These are phyloP conservation scores for Silurus asotus DNA, from an alignment of 2,113 vertebrate genomes.

Conservation along the genomic window DNA sequence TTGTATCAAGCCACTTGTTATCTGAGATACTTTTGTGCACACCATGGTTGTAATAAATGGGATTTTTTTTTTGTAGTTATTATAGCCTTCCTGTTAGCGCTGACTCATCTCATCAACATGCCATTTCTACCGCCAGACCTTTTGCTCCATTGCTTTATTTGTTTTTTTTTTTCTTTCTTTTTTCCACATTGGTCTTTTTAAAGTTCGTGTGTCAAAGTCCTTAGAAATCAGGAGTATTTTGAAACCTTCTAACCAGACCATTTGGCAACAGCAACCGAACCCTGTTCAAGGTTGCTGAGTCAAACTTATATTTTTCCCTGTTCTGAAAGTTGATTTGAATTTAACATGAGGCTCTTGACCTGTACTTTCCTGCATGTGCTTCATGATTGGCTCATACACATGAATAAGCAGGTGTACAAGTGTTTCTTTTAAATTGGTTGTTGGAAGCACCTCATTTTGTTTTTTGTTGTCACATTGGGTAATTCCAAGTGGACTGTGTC, in stretches of 20 bases:
- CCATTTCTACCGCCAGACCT: background rate
- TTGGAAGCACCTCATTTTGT: background rate
- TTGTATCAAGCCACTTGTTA: background rate
- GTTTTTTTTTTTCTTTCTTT: background rate
- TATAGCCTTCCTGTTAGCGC: background rate
- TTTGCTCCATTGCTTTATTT: background rate
- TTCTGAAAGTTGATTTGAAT: too few relatives aligned
- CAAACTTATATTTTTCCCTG: too few relatives aligned
- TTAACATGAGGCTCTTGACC: background rate
- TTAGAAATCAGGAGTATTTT: background rate
- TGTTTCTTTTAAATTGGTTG: too few relatives aligned
- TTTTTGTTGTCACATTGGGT: background rate
- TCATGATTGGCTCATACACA: too few relatives aligned
- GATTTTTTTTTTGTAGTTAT: background rate
- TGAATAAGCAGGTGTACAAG: too few relatives aligned
- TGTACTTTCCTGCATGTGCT: too few relatives aligned
- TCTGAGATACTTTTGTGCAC: background rate
- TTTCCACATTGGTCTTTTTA: background rate
- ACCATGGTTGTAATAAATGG: background rate
- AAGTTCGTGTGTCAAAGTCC: background rate
- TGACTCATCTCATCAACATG: background rate
- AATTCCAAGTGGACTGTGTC: background rate
- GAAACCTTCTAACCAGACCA: too few relatives aligned
- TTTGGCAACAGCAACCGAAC: too few relatives aligned
- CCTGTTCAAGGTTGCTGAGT: too few relatives aligned